These are phyloP conservation scores for Barbus barbus DNA, from an alignment of 2,113 vertebrate genomes.

Conservation along the genomic window DNA sequence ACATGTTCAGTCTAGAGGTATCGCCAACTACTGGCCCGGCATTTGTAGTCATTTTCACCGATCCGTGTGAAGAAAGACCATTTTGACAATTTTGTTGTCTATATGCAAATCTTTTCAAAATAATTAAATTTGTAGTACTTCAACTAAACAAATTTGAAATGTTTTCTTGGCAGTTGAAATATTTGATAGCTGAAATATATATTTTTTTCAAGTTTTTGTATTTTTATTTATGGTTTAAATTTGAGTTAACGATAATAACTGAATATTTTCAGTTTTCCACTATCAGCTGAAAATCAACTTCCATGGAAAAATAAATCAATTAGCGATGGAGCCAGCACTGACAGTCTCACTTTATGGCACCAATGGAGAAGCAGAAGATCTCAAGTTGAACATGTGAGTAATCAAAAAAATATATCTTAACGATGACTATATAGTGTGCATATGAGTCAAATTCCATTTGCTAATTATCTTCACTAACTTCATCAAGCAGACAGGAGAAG, in stretches of 20 bases:
- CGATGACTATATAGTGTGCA: not conserved
- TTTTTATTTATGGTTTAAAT: not conserved
- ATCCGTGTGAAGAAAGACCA: not conserved
- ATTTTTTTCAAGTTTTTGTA: too few relatives aligned
- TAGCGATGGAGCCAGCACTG: conserved; percentile 66
- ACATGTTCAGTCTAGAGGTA: too few relatives aligned
- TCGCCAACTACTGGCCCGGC: too few relatives aligned
- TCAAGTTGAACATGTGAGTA: conserved; percentile 75
- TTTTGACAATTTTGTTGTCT: not conserved
- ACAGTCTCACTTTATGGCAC: conserved; percentile 72
- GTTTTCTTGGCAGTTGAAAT: not conserved
- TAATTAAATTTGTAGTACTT: not conserved
- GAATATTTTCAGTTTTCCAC: conserved; percentile 74
- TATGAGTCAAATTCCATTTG: not conserved
- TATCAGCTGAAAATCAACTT: conserved; percentile 82
- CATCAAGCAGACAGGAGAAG: conserved; percentile 68
- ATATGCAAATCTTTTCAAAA: not conserved
- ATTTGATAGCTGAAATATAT: too few relatives aligned
- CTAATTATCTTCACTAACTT: not conserved
- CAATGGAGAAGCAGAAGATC: conserved; percentile 68
- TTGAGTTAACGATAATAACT: not conserved
- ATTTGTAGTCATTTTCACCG: not conserved
- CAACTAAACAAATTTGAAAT: not conserved
- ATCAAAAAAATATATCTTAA: not conserved
- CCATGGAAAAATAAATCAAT: conserved; percentile 63